Evolutionary conservation across 2,113 vertebrate species (phyloP), one percentile per base, ranked within the genome.

Genomic region (Myrmecophaga tridactyla): DNA sequence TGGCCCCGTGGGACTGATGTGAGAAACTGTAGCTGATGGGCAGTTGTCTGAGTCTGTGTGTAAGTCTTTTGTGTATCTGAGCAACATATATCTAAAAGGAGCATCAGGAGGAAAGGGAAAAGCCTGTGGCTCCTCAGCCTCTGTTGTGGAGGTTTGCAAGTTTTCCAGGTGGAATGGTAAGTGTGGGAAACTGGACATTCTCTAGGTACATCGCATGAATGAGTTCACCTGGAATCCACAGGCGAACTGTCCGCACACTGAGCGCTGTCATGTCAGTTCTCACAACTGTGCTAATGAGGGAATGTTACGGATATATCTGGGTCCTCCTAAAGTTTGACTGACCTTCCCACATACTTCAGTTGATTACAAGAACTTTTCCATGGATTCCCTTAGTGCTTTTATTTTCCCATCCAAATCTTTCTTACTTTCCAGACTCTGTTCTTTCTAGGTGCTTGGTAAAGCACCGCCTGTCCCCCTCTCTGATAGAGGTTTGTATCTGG

Each of bases 301-400:
- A 21, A 4, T 39, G 39, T 36, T 1, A 0, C 1, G 20, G 70
- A 18, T 15, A 1, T 36, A 21, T 10, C 2, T 2, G 34, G 36
- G 29, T 46, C 62, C 63, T 89, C 56, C 92, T 21, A 25, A 56
- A 34, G 21, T 29, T 25, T 13, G 34, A 56, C 31, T 31, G 72
- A 2, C 36, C 56, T 82, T 75, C 83, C 5, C 6, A 31, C 63
- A 72, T 14, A 27, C 11, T 80, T 87, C 20, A 0, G 2, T 84
- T 51, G 25, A 27, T 48, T 36, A 2, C 25, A 21, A 41, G 48
- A 29, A 25, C 36, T 81, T 85, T 4, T 39, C 63, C 63, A 2
- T 34, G n/a, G 9, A 4, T 5, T 25, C 41, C 72, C 21, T 72
- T 23, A 29, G 56, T 31, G 31, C 41, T 46, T 34, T 21, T 4